These are phyloP conservation scores for Falco columbarius DNA, from an alignment of 2,797 vertebrate genomes.

Conservation along the genomic window DNA sequence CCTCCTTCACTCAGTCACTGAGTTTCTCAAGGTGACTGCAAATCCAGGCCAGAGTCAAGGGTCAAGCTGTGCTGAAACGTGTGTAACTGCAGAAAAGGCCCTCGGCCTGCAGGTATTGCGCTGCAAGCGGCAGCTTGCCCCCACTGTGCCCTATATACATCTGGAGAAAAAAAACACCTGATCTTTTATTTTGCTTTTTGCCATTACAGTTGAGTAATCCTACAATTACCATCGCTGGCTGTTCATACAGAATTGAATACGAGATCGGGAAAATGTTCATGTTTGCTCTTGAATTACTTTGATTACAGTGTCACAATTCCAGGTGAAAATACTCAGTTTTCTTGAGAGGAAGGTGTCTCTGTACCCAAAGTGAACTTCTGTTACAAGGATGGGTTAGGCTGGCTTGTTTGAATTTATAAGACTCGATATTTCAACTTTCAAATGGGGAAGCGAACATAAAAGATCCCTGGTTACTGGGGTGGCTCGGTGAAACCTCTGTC, in stretches of 20 bases:
- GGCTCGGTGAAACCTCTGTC: not conserved
- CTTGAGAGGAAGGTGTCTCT: not conserved
- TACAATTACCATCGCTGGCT: not conserved
- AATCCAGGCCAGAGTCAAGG: not conserved
- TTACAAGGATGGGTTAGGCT: not conserved
- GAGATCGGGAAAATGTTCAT: not conserved
- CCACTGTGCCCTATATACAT: rapidly evolving
- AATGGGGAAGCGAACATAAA: not conserved
- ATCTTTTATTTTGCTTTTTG: not conserved
- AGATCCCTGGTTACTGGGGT: not conserved
- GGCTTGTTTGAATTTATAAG: not conserved
- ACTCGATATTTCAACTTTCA: not conserved
- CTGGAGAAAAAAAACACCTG: not conserved
- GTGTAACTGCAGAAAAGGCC: not conserved
- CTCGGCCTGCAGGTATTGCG: rapidly evolving
- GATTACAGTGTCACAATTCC: not conserved
- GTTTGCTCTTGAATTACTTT: not conserved
- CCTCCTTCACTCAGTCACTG: rapidly evolving
- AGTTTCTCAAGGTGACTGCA: not conserved
- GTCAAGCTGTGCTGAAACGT: not conserved
- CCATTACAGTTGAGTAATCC: not conserved
- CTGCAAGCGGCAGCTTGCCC: rapidly evolving
- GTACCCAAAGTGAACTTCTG: not conserved
- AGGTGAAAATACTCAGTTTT: not conserved
- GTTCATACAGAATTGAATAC: not conserved